A percentile compares a stretch with the other conserved stretches of the same genome.
Evolutionary conservation across 2,797 vertebrate genomes (phyloP).

Genomic region (Balearica regulorum): DNA sequence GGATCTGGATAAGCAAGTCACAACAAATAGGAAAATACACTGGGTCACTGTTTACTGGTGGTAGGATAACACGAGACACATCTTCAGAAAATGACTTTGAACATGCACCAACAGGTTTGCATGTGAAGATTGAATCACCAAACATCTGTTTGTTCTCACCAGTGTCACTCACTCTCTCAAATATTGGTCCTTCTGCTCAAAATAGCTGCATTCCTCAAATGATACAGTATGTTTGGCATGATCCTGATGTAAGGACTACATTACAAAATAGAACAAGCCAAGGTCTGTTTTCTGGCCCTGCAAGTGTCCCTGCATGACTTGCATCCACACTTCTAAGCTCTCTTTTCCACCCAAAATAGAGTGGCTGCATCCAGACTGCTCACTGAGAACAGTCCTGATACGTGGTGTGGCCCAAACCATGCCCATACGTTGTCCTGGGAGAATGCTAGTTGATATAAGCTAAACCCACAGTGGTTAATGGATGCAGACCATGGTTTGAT

Average conservation of each 20-base stretch:
- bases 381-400: not conserved
- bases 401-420: not conserved
- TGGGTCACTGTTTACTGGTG: not conserved
- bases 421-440: not conserved
- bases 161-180: slow-evolving; percentile 5
- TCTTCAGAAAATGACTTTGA: slow-evolving; percentile 13
- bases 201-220: slow-evolving; percentile 4
- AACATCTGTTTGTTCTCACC: slow-evolving; percentile 27
- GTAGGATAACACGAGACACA: not conserved
- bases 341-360: not conserved
- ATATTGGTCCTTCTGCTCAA: not conserved
- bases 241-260: not conserved
- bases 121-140: not conserved
- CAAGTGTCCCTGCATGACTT: not conserved
- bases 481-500: not conserved
- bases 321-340: not conserved
- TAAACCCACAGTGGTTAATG: not conserved
- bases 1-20: not conserved
- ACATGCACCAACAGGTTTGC: not conserved
- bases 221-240: not conserved
- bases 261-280: not conserved
- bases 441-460: not conserved
- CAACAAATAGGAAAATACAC: not conserved
- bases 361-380: not conserved
- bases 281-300: not conserved